These are phyloP conservation scores for Yponomeuta evonymella DNA, from an alignment of 2,888 invertebrate species.

Conservation along the genomic window DNA sequence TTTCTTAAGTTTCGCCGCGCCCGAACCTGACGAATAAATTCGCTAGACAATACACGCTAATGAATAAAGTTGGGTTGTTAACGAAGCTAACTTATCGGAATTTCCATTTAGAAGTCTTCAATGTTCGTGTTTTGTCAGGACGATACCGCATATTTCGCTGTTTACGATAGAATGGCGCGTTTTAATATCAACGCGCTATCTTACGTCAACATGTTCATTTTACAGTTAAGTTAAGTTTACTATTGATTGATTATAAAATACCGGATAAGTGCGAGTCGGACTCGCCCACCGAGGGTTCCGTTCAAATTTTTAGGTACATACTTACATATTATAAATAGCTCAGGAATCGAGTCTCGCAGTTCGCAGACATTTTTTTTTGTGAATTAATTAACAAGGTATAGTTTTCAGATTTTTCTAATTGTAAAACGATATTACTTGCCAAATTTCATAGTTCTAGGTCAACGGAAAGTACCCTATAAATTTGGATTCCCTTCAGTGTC, in stretches of 20 bases:
- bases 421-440: too few relatives aligned
- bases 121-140: slow-evolving; percentile 54
- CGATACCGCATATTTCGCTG: slow-evolving; percentile 47
- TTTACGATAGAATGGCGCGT: slow-evolving; percentile 20
- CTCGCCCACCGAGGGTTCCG: too few relatives aligned
- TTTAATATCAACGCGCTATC: not conserved
- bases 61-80: slow-evolving; percentile 73
- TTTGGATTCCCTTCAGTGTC: too few relatives aligned
- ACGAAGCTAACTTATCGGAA: slow-evolving; percentile 60
- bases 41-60: slow-evolving; percentile 70
- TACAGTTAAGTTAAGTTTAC: not conserved
- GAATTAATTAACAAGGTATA: too few relatives aligned
- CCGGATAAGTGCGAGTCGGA: too few relatives aligned
- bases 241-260: not conserved
- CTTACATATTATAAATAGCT: too few relatives aligned
- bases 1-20: slow-evolving; percentile 46
- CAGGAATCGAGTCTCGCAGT: too few relatives aligned
- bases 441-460: too few relatives aligned
- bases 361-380: too few relatives aligned
- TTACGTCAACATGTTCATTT: not conserved
- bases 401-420: too few relatives aligned
- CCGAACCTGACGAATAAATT: slow-evolving; percentile 66
- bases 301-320: too few relatives aligned
- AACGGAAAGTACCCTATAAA: too few relatives aligned
- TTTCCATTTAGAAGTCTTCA: slow-evolving; percentile 47